These are phyloP conservation scores for Drosophila nigritarsus DNA, from an alignment of 2,888 invertebrate genomes.

Conservation along the genomic window DNA sequence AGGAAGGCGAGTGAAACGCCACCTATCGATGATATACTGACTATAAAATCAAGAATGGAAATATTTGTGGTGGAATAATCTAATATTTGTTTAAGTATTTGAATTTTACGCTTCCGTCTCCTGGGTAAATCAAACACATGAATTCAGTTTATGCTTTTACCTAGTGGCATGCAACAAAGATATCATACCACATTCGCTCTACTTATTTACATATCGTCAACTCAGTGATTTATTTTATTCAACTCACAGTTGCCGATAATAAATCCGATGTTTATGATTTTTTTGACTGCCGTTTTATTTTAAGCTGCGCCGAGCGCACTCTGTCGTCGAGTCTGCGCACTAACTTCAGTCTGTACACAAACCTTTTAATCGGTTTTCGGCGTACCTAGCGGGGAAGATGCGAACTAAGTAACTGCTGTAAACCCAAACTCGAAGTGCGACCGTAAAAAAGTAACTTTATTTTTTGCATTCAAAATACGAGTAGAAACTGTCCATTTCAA, in stretches of 20 bases:
- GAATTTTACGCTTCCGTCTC: neutral
- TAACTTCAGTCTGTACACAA: conserved; percentile 60
- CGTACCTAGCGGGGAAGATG: conserved; percentile 54
- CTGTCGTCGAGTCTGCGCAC: conserved; percentile 67
- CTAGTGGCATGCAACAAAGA: neutral
- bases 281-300: conserved; percentile 8
- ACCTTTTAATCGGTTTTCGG: conserved; percentile 37
- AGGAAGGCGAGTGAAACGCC: neutral
- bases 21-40: neutral
- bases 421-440: neutral
- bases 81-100: neutral
- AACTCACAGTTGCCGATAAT: conserved; percentile 17
- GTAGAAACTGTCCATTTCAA: neutral
- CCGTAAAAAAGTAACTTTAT: neutral
- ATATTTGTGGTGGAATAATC: neutral
- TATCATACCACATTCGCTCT: neutral
- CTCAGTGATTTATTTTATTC: conserved; percentile 5
- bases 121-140: neutral
- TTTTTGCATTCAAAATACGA: neutral
- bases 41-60: too few relatives aligned
- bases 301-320: conserved; percentile 40
- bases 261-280: neutral
- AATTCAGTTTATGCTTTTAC: neutral
- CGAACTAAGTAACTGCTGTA: conserved; percentile 46
- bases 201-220: neutral